Conservation (phyloP, 2,888 invertebrate species). For the Drosophila phalerata region DNA sequence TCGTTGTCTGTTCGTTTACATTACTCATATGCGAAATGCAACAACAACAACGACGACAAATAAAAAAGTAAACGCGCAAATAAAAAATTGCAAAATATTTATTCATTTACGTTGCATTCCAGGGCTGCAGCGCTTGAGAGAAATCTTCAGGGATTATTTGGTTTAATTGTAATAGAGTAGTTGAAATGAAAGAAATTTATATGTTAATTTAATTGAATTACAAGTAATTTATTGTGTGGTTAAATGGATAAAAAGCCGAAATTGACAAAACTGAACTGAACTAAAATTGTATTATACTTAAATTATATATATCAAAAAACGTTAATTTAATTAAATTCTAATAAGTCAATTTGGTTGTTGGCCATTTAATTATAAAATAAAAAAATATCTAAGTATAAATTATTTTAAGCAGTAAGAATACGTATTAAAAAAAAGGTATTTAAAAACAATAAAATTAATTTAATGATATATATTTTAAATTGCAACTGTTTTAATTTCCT, state of each 20-base stretch:
- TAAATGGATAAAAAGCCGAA: not conserved
- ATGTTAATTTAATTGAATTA: not conserved
- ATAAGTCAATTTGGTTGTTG: no score
- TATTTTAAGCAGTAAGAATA: no score
- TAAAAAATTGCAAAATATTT: conserved; percentile 69
- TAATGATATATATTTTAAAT: no score
- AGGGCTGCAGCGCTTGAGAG: conserved; percentile 48
- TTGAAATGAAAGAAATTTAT: not conserved
- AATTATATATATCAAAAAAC: no score
- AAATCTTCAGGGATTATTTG: not conserved
- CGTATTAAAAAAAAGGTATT: no score
- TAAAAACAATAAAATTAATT: no score
- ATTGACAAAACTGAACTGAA: no score
- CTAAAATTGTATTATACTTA: no score
- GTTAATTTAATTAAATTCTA: no score
- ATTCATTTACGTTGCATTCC: conserved; percentile 66
- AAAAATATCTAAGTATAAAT: no score
- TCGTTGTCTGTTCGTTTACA: conserved; percentile 61
- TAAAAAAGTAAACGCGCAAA: conserved; percentile 35
- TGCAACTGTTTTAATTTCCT: no score
- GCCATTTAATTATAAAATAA: no score
- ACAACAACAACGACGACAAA: conserved; percentile 41
- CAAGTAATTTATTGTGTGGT: not conserved
- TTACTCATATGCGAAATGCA: conserved; percentile 68
- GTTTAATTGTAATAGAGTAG: not conserved